Evolutionary conservation across 2,113 vertebrate genomes (phyloP).

Genomic region (Casuarius casuarius): DNA sequence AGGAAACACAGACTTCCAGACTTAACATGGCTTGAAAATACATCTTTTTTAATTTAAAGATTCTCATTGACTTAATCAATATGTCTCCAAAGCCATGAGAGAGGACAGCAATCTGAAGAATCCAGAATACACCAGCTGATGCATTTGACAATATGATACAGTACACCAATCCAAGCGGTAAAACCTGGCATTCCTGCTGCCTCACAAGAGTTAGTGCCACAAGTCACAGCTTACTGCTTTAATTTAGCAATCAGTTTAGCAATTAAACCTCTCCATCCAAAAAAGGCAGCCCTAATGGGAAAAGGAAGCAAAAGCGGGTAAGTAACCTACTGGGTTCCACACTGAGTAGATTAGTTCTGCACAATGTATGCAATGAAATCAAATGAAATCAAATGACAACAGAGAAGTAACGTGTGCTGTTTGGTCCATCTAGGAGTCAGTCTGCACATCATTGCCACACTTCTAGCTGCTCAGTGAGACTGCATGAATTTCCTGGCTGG

Average conservation of each 20-base stretch:
- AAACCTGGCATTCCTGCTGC: neutral
- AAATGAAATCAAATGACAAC: neutral
- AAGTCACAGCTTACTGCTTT: neutral
- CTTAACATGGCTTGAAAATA: neutral
- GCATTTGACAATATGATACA: neutral
- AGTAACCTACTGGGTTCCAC: neutral
- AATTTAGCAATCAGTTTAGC: neutral
- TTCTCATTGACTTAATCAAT: neutral
- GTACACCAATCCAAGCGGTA: neutral
- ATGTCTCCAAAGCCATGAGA: neutral
- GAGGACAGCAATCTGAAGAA: neutral
- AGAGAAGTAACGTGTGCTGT: neutral
- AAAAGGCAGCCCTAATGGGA: accelerated
- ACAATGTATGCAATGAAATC: neutral
- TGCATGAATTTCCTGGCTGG: accelerated
- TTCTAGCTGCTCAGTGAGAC: neutral
- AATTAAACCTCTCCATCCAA: neutral
- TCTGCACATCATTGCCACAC: neutral
- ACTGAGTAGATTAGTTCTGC: neutral
- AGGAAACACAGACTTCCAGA: neutral
- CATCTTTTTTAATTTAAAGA: neutral
- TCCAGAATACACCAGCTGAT: accelerated
- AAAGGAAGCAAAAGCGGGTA: neutral
- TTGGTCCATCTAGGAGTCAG: neutral
- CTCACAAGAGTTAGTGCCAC: neutral